A percentile compares a stretch with the other conserved stretches of the same genome.
These are phyloP conservation scores for Daktulosphaira vitifoliae DNA, from an alignment of 1,140 invertebrate species.

Conservation along the genomic window DNA sequence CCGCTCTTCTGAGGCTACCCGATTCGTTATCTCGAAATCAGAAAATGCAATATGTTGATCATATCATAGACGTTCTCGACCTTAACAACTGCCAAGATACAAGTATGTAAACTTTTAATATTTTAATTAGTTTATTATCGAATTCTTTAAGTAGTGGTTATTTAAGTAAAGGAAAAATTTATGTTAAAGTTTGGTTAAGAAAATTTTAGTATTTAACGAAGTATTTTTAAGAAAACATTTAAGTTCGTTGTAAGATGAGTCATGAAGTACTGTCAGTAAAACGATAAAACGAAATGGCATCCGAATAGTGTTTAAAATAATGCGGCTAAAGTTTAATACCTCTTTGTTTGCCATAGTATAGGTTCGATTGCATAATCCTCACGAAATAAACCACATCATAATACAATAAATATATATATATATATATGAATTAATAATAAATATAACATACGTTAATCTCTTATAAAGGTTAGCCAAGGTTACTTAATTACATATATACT, in stretches of 20 bases:
- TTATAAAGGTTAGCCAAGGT: slow-evolving; percentile 27
- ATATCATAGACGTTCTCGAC: slow-evolving; percentile 70
- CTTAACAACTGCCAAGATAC: slow-evolving; percentile 68
- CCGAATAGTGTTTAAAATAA: no score
- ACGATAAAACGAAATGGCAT: no score
- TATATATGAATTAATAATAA: slow-evolving; percentile 18
- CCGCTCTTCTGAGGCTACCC: slow-evolving; percentile 62
- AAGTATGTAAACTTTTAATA: slow-evolving; percentile 48
- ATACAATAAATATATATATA: neutral
- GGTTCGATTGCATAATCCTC: slow-evolving; percentile 13
- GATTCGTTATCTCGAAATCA: slow-evolving; percentile 63
- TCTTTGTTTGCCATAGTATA: slow-evolving; percentile 2
- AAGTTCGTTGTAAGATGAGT: no score
- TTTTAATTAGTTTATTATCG: neutral
- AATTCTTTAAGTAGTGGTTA: no score
- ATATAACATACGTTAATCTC: neutral
- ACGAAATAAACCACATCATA: slow-evolving; percentile 14
- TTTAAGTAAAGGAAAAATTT: no score
- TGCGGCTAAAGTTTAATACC: no score
- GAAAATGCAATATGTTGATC: slow-evolving; percentile 70
- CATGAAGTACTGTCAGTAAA: no score
- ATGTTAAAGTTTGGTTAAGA: no score
- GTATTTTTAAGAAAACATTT: no score
- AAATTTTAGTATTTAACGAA: no score
- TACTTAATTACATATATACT: neutral